phyloP scores from a whole-genome alignment of 2,888 invertebrate genomes.

The Heterodera filipjevi region DNA sequence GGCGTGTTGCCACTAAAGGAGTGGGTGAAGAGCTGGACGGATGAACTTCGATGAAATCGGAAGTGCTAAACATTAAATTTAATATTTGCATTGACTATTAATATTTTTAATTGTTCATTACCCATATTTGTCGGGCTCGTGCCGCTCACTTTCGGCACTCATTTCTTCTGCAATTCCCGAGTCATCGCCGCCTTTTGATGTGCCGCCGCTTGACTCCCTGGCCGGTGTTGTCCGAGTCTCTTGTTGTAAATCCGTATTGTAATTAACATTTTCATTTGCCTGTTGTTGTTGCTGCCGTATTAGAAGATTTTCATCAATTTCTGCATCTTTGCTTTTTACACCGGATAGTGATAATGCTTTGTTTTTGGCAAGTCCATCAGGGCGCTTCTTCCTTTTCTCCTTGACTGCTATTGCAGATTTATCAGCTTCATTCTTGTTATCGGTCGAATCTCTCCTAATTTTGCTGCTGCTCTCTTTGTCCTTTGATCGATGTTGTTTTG shows the following conservation, averaged over 20 bases:
- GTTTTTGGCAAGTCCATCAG: constrained; percentile 18
- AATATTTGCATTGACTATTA: too few species aligned
- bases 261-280: neutral
- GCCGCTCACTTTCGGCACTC: constrained; percentile 41
- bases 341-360: constrained; percentile 12
- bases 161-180: constrained; percentile 47
- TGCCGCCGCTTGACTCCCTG: constrained; percentile 48
- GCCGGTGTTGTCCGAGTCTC: constrained; percentile 31
- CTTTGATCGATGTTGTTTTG: constrained; percentile 39
- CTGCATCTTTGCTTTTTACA: neutral
- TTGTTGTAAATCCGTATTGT: constrained; percentile 29
- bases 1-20: neutral
- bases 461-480: constrained; percentile 32
- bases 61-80: neutral
- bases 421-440: neutral
- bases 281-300: constrained; percentile 14
- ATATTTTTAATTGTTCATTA: too few species aligned
- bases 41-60: constrained; percentile 29
- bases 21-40: constrained; percentile 21
- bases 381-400: constrained; percentile 30
- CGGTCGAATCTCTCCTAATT: neutral
- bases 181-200: constrained; percentile 48
- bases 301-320: constrained; percentile 6
- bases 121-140: constrained; percentile 30
- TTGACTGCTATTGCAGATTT: constrained; percentile 26